Evolutionary conservation across 2,888 invertebrate genomes (phyloP), one percentile per base, ranked within the genome.

Genomic region (Dynastes grantii): DNA sequence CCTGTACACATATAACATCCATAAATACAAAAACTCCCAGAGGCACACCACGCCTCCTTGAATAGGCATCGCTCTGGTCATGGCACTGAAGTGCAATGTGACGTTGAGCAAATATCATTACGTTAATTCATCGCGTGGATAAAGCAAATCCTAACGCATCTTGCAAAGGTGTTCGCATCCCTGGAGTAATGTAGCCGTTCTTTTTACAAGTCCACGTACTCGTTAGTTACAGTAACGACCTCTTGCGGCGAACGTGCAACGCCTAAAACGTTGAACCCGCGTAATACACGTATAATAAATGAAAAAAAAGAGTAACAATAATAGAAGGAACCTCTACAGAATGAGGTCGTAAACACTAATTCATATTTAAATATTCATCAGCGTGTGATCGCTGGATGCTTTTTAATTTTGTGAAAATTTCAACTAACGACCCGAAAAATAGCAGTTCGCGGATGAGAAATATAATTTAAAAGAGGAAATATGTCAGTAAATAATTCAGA

Each of bases 261-360:
- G 13, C 22, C 40, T 37, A 40, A 58, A 73, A 58, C 73, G 58
- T 73, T 73, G 58, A 73, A 61, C 73, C 58, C 22, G 13, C 9
- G 40, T 40, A 16, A 40, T 40, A 37, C 13, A 58, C 37, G 51
- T 22, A 13, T 32, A 27, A 29, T 27, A 27, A 51, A 68, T 51
- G 68, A 11, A 68, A 49, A 68, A 68, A 67, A 32, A 71, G 4
- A 67, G 32, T 45, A 27, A 58, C 16, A 55, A 70, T 70, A 70
- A 51, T 70, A 51, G n/a, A 70, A 70, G 45, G 27, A 37, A 70
- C 29, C 49, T 11, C n/a, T 70, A 22, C 22, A 32, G 32, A 58
- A 40, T 37, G 73, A 73, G 37, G 51, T 58, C 16, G 16, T 73
- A 58, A 73, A 58, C 40, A 22, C 40, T 73, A 58, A 40, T 73